Evolutionary conservation across 2,797 vertebrate species (phyloP).

Genomic region (Micromesistius poutassou): DNA sequence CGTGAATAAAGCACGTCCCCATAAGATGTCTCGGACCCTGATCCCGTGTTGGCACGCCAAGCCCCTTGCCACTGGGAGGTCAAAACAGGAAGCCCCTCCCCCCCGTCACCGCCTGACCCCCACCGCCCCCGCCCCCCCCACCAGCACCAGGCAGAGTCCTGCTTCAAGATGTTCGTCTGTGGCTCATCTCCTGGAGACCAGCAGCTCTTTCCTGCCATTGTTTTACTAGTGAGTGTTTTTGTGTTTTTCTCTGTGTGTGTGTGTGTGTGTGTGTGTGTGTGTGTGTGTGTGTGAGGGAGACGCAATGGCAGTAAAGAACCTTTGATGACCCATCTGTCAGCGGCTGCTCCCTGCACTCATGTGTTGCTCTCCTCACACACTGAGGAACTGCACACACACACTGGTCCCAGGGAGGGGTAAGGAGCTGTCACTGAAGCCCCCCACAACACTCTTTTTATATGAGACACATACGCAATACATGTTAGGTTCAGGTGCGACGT

Average conservation of each 20-base stretch:
- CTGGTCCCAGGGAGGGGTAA: slow-evolving; percentile 4
- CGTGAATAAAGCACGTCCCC: not conserved
- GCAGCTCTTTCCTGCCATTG: slow-evolving; percentile 70
- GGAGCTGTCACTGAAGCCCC: not conserved
- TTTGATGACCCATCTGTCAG: slow-evolving; percentile 64
- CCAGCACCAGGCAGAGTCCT: slow-evolving; percentile 59
- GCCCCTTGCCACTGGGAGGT: slow-evolving; percentile 29
- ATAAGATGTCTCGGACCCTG: slow-evolving; percentile 50
- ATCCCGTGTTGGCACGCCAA: slow-evolving; percentile 54
- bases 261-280: not conserved
- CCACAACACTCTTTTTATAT: not conserved
- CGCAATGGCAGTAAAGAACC: slow-evolving; percentile 38
- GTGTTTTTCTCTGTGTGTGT: too few relatives aligned
- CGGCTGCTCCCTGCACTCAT: slow-evolving; percentile 33
- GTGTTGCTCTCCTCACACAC: slow-evolving; percentile 38
- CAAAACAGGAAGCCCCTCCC: slow-evolving; percentile 69
- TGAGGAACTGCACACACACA: slow-evolving; percentile 33
- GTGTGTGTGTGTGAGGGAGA: slow-evolving; percentile 32
- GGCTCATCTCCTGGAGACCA: slow-evolving; percentile 69
- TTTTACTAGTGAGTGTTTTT: slow-evolving; percentile 31
- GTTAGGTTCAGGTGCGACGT: slow-evolving; percentile 4
- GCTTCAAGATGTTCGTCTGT: slow-evolving; percentile 68
- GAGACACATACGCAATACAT: slow-evolving; percentile 2
- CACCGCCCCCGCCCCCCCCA: slow-evolving; percentile 39
- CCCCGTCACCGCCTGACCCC: slow-evolving; percentile 21